phyloP scores from a whole-genome alignment of 2,113 vertebrate genomes.

The Phylloscopus trochilus region DNA sequence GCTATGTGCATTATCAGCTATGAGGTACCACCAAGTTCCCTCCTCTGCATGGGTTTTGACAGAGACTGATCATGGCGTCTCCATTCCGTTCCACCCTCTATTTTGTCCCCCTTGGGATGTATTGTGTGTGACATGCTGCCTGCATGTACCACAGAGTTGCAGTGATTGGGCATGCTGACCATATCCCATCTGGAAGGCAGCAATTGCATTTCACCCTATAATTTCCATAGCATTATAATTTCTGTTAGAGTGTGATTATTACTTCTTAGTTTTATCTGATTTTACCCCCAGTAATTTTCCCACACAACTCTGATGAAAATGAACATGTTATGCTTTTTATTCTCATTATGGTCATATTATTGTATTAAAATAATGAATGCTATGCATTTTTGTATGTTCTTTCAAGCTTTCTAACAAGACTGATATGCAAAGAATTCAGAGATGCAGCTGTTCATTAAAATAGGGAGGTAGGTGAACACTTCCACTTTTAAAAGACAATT shows the following conservation, averaged over 20 bases:
- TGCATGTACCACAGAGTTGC: neutral
- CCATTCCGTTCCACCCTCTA: fast-evolving
- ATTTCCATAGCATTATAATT: neutral
- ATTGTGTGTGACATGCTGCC: neutral
- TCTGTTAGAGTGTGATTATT: neutral
- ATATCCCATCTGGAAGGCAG: neutral
- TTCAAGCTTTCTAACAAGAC: conserved; percentile 21
- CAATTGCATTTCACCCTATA: neutral
- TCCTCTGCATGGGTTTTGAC: neutral
- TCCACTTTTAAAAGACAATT: neutral
- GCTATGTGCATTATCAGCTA: neutral
- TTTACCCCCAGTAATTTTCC: neutral
- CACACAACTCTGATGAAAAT: neutral
- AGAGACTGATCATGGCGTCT: neutral
- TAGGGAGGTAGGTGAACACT: neutral
- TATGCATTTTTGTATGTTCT: neutral
- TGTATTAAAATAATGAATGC: conserved; percentile 40
- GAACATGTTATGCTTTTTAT: neutral
- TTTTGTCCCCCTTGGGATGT: neutral
- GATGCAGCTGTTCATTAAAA: neutral
- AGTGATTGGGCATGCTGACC: too few relatives aligned
- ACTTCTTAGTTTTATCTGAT: neutral
- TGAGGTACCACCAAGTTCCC: neutral
- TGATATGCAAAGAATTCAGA: neutral
- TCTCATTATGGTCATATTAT: neutral